Base-by-base conservation (phyloP, 2,888 invertebrate genomes). In the Drosophila atripex region DNA sequence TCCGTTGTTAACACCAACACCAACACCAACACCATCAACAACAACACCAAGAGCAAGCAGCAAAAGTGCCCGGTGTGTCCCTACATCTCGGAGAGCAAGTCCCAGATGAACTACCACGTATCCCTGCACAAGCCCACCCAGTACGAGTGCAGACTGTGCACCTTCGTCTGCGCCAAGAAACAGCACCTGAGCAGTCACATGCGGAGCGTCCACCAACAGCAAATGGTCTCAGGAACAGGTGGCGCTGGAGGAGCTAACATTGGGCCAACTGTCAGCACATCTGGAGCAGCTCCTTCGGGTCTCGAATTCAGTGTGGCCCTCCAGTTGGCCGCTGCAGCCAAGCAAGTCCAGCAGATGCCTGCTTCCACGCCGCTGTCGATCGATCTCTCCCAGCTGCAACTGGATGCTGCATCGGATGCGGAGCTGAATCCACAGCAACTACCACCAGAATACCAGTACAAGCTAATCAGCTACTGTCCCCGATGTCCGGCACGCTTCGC, bases 51-150 rank as follows among this genome's bases (percentile, higher is more conserved):
- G 71, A 90, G 90, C 71, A 96, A 96, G 86, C 93, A 95, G 69
- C 96, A 96, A 90, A 94, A 94, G 88, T 97, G 97, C 89, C 93
- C 94, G 5, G 94, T 94, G 58, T 97, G 97, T 90, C 97, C 97
- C 0, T 97, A 96, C 89, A 95, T 95, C 76, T 96, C 96, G 39
- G 96, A 96, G 89, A 96, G 96, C 89, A 96, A 96, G 90, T 96
- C 96, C 25, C 97, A 97, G 90, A 96, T 94, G 91, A 94, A 95
- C 89, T 96, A 97, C 89, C 97, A 97, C 88, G 96, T 96, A 88
- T 96, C 97, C 88, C 95, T 97, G 89, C 97, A 97, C 89, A 91
- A 91, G 32, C 90, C 91, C 32, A 90, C 91, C 7, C 90, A 90
- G 46, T 91, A 95, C 91, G 96, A 96, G 90, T 97, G 97, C 89